phyloP scores from a whole-genome alignment of 2,888 invertebrate species.

The Poecilus cupreus region DNA sequence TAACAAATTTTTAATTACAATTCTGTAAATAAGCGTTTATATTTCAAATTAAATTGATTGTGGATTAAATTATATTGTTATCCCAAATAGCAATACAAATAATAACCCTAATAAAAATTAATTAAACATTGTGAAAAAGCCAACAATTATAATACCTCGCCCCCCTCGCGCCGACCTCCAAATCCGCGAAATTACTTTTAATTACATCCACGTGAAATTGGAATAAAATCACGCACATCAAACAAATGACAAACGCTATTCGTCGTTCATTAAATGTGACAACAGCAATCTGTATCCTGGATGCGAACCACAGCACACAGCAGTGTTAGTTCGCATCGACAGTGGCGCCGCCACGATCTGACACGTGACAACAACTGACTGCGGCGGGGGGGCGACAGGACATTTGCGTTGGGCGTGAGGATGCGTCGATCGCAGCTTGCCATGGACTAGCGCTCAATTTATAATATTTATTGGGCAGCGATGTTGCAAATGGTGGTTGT shows the following conservation, averaged over 20 bases:
- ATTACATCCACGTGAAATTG: slow-evolving; percentile 15
- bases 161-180: too few species aligned
- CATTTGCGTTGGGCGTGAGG: not conserved
- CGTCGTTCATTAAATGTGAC: slow-evolving; percentile 20
- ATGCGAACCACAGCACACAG: not conserved
- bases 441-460: not conserved
- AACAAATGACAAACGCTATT: slow-evolving; percentile 30
- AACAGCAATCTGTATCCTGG: slow-evolving; percentile 18
- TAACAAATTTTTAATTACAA: too few species aligned
- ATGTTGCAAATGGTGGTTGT: not conserved
- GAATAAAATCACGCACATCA: slow-evolving; percentile 36
- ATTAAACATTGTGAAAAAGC: not conserved
- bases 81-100: too few species aligned
- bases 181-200: slow-evolving; percentile 9
- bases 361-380: not conserved
- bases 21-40: too few species aligned
- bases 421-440: not conserved
- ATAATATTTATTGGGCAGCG: not conserved
- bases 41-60: too few species aligned
- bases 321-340: slow-evolving; percentile 1
- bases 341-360: not conserved
- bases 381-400: not conserved
- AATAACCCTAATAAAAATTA: not conserved
- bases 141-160: not conserved
- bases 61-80: too few species aligned